Evolutionary conservation across 2,797 vertebrate genomes (phyloP), one percentile per base, ranked within the genome.

Genomic region (Uromys caudimaculatus): DNA sequence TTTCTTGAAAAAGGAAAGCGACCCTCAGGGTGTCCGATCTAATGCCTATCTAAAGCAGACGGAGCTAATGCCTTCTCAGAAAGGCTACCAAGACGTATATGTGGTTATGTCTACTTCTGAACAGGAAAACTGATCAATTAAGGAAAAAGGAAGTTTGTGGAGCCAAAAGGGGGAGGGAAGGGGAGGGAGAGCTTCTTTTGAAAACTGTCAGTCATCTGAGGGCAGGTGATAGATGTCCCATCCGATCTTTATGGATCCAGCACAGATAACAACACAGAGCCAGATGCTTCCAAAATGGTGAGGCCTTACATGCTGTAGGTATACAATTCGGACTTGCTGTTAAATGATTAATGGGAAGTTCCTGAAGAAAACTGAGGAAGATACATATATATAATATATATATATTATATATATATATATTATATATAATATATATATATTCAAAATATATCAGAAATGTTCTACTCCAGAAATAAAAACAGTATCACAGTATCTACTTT

Each of bases 51-150:
- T 97, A 95, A 52, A 96, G 91, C 94, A 97, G 96, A 97, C 0
- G 0, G 52, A 96, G 95, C 95, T 86, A 85, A 96, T 95, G 97
- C 85, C 93, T 96, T 96, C 93, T 98, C 87, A 6, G 88, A 96
- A 94, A 92, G 85, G 94, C 96, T 97, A 97, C 95, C 29, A 58
- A 94, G 95, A 93, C 90, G 92, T 95, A 76, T 69, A 94, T 97
- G 93, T 96, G 97, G 97, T 97, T 97, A 97, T 93, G 89, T 97
- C 97, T 97, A 96, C 96, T 98, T 95, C 95, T 95, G 95, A 98
- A 97, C 93, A 98, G 88, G 95, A 98, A 97, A 98, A 98, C 87
- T 97, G 96, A 98, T 97, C 97, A 96, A 91, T 97, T 97, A 97
- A 97, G 89, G 88, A 56, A 71, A 97, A 97, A 82, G 58, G 67